These are phyloP conservation scores for Neoitamus cyanurus DNA, from an alignment of 2,888 invertebrate species.

Conservation along the genomic window DNA sequence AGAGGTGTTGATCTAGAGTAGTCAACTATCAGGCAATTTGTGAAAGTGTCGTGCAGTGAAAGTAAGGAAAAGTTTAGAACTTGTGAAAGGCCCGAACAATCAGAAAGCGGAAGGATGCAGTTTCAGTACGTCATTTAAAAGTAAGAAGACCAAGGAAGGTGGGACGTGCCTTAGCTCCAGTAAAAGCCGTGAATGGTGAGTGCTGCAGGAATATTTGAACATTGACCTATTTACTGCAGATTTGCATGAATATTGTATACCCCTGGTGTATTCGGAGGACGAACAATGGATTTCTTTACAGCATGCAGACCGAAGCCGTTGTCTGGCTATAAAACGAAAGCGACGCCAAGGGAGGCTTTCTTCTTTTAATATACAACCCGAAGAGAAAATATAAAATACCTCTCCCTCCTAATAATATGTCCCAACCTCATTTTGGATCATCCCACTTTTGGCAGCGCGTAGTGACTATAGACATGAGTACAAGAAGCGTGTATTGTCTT, in stretches of 20 bases:
- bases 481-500: constrained; percentile 11
- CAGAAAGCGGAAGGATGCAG: constrained; percentile 16
- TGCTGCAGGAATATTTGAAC: background rate
- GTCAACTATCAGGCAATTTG: background rate
- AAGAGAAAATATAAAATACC: background rate
- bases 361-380: constrained; percentile 15
- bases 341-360: constrained; percentile 6
- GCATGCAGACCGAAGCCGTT: background rate
- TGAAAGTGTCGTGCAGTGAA: background rate
- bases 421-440: background rate
- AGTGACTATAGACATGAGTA: background rate
- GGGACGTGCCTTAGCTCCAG: background rate
- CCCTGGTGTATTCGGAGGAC: background rate
- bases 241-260: constrained; percentile 13
- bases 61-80: background rate
- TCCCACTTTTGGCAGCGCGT: background rate
- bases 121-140: background rate
- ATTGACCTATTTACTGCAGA: constrained; percentile 9
- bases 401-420: no score
- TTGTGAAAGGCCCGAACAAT: background rate
- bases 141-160: background rate
- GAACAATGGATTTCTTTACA: background rate
- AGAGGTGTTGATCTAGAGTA: background rate
- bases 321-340: constrained; percentile 9
- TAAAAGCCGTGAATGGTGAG: constrained; percentile 5